Base-by-base conservation (phyloP, 2,888 invertebrate species). In the Platycheirus rosarum region DNA sequence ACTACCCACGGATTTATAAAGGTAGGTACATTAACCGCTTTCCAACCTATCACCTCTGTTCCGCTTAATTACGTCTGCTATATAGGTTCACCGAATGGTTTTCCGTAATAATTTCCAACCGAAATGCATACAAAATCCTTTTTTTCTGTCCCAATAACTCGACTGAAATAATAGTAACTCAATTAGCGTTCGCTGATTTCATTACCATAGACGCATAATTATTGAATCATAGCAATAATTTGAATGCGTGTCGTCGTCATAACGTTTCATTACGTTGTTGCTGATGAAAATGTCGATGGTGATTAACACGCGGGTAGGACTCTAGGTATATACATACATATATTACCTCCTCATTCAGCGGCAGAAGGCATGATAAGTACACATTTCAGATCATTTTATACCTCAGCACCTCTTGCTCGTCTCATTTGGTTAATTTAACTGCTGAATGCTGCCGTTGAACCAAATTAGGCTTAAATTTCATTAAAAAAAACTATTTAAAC, bases 361-460 rank as follows among this genome's bases (percentile, higher is more conserved):
- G 2, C 63, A n/a, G 2, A n/a, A 13, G 4, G 18, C 11, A 18
- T 35, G 18, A 55, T 55, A 65, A 42, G 49, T 16, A 42, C 42
- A 35, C 66, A 51, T 68, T 13, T 46, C 65, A 16, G 5, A 32
- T 32, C 55, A 57, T 78, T 79, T 78, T 79, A 68, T 75, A 60
- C 65, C 46, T 80, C 80, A 42, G 57, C 75, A 75, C 75, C 70
- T 80, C 40, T 35, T 53, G 40, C 23, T 57, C 80, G 51, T 62
- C 75, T 80, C 80, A 71, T 75, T 80, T 80, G 70, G 75, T 80
- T 80, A 80, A 80, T 75, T 80, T 75, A 65, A 75, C 69, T 42
- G 51, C 69, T 75, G 60, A 69, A 57, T 49, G 29, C 57, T 29
- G 26, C 42, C 62, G 20, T 20, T 44, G 44, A 9, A 32, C 23